phyloP scores from a whole-genome alignment of 2,797 vertebrate genomes.

The Gouania willdenowi region DNA sequence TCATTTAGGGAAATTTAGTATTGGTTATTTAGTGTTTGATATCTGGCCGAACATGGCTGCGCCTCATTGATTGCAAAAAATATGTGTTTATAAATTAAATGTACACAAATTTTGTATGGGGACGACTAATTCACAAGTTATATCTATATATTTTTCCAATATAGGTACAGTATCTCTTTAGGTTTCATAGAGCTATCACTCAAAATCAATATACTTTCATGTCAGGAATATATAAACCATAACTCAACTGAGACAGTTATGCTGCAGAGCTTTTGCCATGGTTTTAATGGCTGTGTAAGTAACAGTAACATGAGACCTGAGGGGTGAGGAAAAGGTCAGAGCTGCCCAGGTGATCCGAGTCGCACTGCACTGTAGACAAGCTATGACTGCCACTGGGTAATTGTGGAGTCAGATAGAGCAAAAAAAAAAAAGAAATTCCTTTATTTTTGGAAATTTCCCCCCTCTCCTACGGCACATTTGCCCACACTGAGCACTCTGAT shows the following conservation, averaged over 20 bases:
- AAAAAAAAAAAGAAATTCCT: neutral
- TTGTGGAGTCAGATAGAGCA: conserved; percentile 13
- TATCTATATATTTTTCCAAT: too few species aligned
- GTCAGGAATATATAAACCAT: too few species aligned
- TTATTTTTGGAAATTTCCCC: neutral
- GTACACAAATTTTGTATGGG: too few species aligned
- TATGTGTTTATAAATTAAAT: too few species aligned
- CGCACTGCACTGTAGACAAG: conserved; percentile 16
- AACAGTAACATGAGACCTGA: conserved; percentile 26
- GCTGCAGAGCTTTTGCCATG: conserved; percentile 44
- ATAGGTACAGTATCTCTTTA: too few species aligned
- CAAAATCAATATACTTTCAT: too few species aligned
- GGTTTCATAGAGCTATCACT: neutral
- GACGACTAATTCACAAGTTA: too few species aligned
- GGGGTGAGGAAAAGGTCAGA: conserved; percentile 46
- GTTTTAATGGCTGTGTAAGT: conserved; percentile 47
- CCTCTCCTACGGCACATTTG: conserved; percentile 18
- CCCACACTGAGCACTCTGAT: conserved; percentile 7
- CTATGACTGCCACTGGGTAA: neutral
- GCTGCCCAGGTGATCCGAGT: conserved; percentile 1
- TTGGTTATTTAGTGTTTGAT: too few species aligned
- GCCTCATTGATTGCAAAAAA: too few species aligned
- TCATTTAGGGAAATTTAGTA: too few species aligned
- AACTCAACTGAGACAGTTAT: conserved; percentile 7
- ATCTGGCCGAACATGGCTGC: too few species aligned